Base-by-base conservation (phyloP, 2,888 invertebrate species). In the Stenchaetothrips biformis region DNA sequence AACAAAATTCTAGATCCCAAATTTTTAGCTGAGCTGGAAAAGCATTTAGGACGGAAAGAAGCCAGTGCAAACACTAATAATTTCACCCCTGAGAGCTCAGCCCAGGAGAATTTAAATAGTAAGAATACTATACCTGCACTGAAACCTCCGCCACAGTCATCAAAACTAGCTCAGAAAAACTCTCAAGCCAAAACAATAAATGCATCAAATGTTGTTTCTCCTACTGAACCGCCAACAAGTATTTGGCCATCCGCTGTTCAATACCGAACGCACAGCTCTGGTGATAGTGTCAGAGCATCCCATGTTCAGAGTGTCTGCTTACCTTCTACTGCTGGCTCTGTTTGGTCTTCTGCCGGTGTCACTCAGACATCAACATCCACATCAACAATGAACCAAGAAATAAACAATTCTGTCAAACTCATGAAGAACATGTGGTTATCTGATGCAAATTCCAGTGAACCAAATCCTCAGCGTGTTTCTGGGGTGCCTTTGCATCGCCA, bases 11-110 rank as follows among this genome's bases (percentile, higher is more conserved):
- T 91, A 25, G 90, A 91, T 84, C 88, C 90, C 11, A 89, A 88
- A 21, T 92, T 92, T 82, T 87, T 92, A 62, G 90, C 90, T 0
- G 92, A 92, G 84, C 85, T 92, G 79, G 92, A 93, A 85, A 92
- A 91, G 83, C 90, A 90, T 83, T 86, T 92, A 18, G 88, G 88
- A 0, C 87, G 87, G 79, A 87, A 87, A 80, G 88, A 88, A 79
- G 86, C 87, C 0, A 85, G 85, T 13, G 88, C 87, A 21, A 88
- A 88, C 80, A 87, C 86, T 2, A 87, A 87, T 82, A 87, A 87
- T 37, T 87, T 86, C 78, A 86, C 84, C 18, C 83, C 83, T 25
- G 82, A 83, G 67, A 79, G 78, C 27, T 25, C 78, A 21, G 77
- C 62, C 59, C 81, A 85, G 62, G 83, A 83, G 8, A 85, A 84